A percentile compares a stretch with the other conserved stretches of the same genome.
Evolutionary conservation across 2,888 invertebrate genomes (phyloP).

Genomic region (Psococerastis gibbosa): DNA sequence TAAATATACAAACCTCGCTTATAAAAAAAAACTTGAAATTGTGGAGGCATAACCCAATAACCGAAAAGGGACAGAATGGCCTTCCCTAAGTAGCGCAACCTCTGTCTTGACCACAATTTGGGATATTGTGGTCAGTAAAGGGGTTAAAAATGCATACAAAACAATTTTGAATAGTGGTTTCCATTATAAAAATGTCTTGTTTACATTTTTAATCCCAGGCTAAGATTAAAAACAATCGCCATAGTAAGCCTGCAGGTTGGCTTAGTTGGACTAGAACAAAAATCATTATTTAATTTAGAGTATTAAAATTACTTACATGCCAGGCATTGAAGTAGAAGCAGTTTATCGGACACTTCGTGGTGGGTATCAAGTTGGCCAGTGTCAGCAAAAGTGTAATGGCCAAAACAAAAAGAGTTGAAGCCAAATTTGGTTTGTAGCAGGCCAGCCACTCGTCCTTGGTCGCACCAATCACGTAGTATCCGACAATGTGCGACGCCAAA

Average conservation of each 20-base stretch:
- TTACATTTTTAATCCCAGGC: neutral
- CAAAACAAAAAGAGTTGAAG: constrained; percentile 2
- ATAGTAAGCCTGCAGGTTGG: too few relatives aligned
- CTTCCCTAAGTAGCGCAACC: too few relatives aligned
- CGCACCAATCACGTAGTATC: neutral
- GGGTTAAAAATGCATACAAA: too few relatives aligned
- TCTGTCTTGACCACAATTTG: too few relatives aligned
- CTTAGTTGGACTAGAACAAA: neutral
- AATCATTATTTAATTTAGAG: neutral
- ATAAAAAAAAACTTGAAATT: too few relatives aligned
- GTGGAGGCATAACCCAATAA: too few relatives aligned
- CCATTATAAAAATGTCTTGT: too few relatives aligned
- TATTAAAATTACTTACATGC: constrained; percentile 2
- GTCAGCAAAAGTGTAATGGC: constrained; percentile 1
- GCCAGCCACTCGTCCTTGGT: constrained; percentile 5
- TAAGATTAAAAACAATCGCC: neutral
- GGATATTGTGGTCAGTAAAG: too few relatives aligned
- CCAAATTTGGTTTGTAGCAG: constrained; percentile 1
- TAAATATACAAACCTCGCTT: too few relatives aligned
- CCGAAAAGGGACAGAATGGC: too few relatives aligned
- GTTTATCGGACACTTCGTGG: neutral
- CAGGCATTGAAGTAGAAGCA: neutral
- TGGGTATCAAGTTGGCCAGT: neutral
- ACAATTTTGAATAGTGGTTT: too few relatives aligned
- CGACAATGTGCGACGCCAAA: neutral